A percentile compares a stretch with the other conserved stretches of the same genome.
Conservation (phyloP, 2,888 invertebrate genomes). For the Dascillus cervinus region DNA sequence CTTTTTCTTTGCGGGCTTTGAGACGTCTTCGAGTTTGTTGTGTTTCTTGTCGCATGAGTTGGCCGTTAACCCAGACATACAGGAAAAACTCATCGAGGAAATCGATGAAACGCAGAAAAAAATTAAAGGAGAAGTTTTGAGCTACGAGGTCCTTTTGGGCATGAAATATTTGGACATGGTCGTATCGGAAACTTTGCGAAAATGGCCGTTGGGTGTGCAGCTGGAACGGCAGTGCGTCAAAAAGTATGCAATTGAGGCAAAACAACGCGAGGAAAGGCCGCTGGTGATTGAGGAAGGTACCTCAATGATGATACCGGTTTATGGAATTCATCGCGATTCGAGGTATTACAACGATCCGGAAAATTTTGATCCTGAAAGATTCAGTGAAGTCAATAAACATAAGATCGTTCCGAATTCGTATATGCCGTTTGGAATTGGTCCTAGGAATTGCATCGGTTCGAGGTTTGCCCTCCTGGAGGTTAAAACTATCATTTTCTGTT, state of each 20-base stretch:
- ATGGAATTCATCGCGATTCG: too few relatives aligned
- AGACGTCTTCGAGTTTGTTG: too few relatives aligned
- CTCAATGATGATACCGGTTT: slow-evolving; percentile 41
- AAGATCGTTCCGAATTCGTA: slow-evolving; percentile 44
- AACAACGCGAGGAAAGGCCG: slow-evolving; percentile 13
- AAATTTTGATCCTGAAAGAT: slow-evolving; percentile 46
- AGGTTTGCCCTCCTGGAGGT: slow-evolving; percentile 20
- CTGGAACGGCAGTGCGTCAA: slow-evolving; percentile 44
- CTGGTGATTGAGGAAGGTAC: slow-evolving; percentile 1
- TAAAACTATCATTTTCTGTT: slow-evolving; percentile 22
- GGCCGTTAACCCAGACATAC: too few relatives aligned
- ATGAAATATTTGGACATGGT: too few relatives aligned
- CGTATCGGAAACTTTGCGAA: slow-evolving; percentile 44
- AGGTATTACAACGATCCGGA: slow-evolving; percentile 48
- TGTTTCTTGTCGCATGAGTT: too few relatives aligned
- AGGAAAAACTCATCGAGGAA: too few relatives aligned
- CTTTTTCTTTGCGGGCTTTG: too few relatives aligned
- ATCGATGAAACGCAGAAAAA: too few relatives aligned
- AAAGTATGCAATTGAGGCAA: slow-evolving; percentile 33
- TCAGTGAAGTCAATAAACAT: slow-evolving; percentile 45
- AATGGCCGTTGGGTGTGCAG: slow-evolving; percentile 42
- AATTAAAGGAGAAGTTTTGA: too few relatives aligned
- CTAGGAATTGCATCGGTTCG: slow-evolving; percentile 34
- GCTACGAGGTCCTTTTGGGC: too few relatives aligned
- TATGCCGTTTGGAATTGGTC: slow-evolving; percentile 45